Conservation (phyloP, 1,140 invertebrate species). For the Orchestia grillus region DNA sequence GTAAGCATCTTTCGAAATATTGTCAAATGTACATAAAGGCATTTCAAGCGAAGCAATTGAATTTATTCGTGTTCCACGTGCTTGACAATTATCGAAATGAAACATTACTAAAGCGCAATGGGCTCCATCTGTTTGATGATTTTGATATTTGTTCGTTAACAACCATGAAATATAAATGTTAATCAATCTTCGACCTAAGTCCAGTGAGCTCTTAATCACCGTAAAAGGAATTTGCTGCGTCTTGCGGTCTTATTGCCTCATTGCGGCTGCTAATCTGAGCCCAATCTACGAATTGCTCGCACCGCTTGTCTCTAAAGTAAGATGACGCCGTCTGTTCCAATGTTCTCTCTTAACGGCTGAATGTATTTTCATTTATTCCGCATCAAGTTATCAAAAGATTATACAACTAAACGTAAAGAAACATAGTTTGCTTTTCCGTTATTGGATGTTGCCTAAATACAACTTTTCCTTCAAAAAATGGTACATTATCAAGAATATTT, state of each 20-base stretch:
- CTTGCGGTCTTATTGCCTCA: background rate
- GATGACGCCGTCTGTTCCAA: background rate
- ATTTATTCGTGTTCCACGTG: background rate
- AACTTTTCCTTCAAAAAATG: too few relatives aligned
- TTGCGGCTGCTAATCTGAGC: background rate
- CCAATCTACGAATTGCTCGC: background rate
- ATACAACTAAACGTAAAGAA: too few relatives aligned
- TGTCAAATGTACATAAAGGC: background rate
- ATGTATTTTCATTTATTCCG: background rate
- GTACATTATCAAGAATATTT: background rate
- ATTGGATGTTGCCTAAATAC: too few relatives aligned
- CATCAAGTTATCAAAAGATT: too few relatives aligned
- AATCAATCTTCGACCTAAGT: background rate
- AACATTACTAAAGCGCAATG: background rate
- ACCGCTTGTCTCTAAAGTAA: background rate
- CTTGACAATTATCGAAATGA: background rate
- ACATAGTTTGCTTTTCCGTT: too few relatives aligned
- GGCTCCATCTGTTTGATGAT: background rate
- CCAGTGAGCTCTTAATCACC: background rate
- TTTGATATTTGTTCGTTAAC: background rate
- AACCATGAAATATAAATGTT: background rate
- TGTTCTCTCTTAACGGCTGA: background rate
- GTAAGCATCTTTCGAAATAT: background rate
- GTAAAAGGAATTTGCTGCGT: background rate
- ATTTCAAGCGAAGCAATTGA: background rate